Percentiles rank a stretch among this genome's conserved stretches.
These are phyloP conservation scores for Leucopsar rothschildi DNA, from an alignment of 2,113 vertebrate species.

Conservation along the genomic window DNA sequence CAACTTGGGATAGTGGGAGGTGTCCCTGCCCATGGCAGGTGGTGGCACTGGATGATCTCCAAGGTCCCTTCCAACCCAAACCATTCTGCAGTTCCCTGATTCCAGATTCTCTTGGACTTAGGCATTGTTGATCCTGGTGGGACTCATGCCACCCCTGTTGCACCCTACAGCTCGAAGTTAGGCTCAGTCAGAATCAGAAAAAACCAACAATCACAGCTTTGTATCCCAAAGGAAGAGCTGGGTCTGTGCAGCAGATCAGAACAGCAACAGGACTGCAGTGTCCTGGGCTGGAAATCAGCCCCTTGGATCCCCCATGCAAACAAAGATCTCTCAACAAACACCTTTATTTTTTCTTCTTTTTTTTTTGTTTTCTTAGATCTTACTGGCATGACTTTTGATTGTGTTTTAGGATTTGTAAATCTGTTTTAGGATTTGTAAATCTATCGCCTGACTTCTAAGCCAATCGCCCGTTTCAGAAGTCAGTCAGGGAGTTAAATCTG, in stretches of 20 bases:
- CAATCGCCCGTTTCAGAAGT: conserved; percentile 37
- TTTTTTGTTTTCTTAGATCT: not conserved
- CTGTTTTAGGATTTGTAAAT: conserved; percentile 53
- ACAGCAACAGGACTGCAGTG: not conserved
- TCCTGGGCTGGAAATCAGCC: not conserved
- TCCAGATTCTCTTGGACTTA: not conserved
- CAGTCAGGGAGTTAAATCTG: conserved; percentile 53
- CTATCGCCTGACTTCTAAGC: conserved; percentile 41
- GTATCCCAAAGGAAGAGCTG: not conserved
- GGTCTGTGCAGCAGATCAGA: not conserved
- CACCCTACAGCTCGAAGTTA: not conserved
- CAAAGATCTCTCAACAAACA: not conserved
- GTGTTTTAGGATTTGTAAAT: conserved; percentile 55
- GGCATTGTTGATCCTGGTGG: not conserved
- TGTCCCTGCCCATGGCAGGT: not conserved
- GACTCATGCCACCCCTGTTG: not conserved
- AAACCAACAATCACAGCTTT: not conserved
- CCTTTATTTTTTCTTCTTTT: no score
- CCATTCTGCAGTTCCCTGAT: not conserved
- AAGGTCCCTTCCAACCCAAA: not conserved
- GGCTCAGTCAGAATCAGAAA: not conserved
- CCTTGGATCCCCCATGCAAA: not conserved
- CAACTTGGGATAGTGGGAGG: rapidly evolving
- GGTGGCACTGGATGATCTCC: rapidly evolving
- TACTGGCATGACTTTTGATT: conserved; percentile 11